Base-by-base conservation (phyloP, 1,140 invertebrate species). In the Drosophila funebris region DNA sequence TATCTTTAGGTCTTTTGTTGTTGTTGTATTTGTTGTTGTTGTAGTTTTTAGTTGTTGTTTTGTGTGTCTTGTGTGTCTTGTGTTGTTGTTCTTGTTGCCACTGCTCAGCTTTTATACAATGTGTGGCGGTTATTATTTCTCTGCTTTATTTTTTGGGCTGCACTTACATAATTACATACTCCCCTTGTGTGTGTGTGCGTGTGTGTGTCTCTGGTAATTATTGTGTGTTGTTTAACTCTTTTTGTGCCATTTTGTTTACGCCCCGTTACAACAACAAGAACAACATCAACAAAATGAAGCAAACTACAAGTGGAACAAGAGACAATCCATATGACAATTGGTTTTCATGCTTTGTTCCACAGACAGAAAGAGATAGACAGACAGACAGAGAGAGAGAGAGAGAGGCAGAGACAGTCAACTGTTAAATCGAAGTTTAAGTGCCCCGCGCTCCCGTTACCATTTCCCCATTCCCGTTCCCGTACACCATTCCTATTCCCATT, bases 391-490 rank as follows among this genome's bases (percentile, higher is more conserved):
- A 13, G 36, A 8, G 1, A 39, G n/a, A 39, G 36, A 39, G 36
- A 39, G 36, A 14, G 36, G 0, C 1, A 7, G 29, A 67, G 41
- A 27, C 27, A 48, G 52, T 52, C 36, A 73, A 67, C 53, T 71
- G 75, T 57, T 78, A 83, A 83, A 83, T 83, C 79, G 80, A 83
- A 78, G 79, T 83, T 78, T 78, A 83, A 83, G 76, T 83, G 79
- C 33, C 44, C 37, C 36, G 37, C 48, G 24, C 13, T 43, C 33
- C 20, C 48, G 11, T 4, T 18, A 2, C 6, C 7, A 16, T n/a
- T 16, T 61, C 14, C 20, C 29, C n/a, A 18, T 41, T 46, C 1
- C 6, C n/a, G n/a, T n/a, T n/a, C n/a, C 22, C 8, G 0, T 22
- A 7, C 20, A 9, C 20, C 20, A 20, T 50, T 13, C 24, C 37